These are phyloP conservation scores for Hypomecis atomaria DNA, from an alignment of 2,888 invertebrate genomes.

Conservation along the genomic window DNA sequence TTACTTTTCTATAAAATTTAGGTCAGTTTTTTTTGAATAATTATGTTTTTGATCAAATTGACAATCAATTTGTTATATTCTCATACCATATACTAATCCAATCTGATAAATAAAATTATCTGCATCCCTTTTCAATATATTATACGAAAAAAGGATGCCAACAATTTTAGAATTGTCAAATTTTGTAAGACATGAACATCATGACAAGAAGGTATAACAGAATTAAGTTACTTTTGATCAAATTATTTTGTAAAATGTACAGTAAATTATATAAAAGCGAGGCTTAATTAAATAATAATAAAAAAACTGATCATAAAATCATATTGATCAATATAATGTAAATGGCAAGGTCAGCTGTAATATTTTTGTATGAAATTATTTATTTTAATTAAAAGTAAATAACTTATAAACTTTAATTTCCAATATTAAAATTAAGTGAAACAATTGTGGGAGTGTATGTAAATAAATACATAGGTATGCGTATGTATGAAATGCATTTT, in stretches of 20 bases:
- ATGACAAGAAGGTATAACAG: too few species aligned
- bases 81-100: too few species aligned
- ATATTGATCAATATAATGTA: background rate
- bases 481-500: conserved; percentile 24
- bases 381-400: background rate
- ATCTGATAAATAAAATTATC: too few species aligned
- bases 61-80: too few species aligned
- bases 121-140: too few species aligned
- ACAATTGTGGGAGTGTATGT: background rate
- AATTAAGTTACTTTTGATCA: background rate
- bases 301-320: background rate
- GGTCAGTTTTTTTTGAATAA: too few species aligned
- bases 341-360: background rate
- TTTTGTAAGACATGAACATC: too few species aligned
- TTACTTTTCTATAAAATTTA: too few species aligned
- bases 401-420: background rate
- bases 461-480: background rate
- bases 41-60: too few species aligned
- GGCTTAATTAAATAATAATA: conserved; percentile 11
- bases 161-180: too few species aligned
- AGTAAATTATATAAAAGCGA: conserved; percentile 4
- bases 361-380: background rate
- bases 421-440: background rate
- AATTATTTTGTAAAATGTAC: background rate
- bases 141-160: too few species aligned